Base-by-base conservation (phyloP, 2,113 vertebrate species). In the Holacanthus passer region DNA sequence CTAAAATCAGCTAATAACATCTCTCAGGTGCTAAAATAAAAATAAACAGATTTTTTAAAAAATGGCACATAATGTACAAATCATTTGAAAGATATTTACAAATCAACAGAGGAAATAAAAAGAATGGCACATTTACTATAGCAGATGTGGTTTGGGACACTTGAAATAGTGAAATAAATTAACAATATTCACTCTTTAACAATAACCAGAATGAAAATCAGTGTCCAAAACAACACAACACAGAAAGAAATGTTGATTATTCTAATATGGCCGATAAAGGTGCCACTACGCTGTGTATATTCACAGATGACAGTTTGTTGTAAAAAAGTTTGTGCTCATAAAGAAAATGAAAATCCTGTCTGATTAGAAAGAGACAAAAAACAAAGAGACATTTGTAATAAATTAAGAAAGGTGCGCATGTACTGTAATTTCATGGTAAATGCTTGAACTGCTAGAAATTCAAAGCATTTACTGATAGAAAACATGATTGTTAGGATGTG, bases 241-340 rank as follows among this genome's bases (percentile, higher is more conserved):
- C 14, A 76, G 58, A 53, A 45, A 31, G 14, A 53, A 78, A 69
- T 3, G 47, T 32, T 41, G 50, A 66, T 12, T 13, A 24, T 29
- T 35, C 27, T 78, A 63, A 59, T 37, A 47, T 72, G 77, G 75
- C 80, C 12, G 47, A 79, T 73, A 29, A 71, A 70, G 41, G 41
- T 56, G 72, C 74, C 64, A 19, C 64, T 16, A 76, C 73, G 64
- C 62, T 45, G 64, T 75, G 43, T 48, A 68, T 39, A 66, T 69
- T 65, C 81, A 73, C 59, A 77, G 58, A 53, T 47, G 64, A 53
- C n/a, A 60, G 14, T 68, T 31, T 56, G 39, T 37, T 13, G 22
- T 64, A 79, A 67, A 66, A 85, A 88, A 55, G 43, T 78, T 89
- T 89, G 81, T 87, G 87, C 91, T 86, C 73, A 24, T 84, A 85